Evolutionary conservation across 23 tunicate genomes (phyloP), one percentile per base, ranked within the genome.

Genomic region (Halocynthia roretzi): DNA sequence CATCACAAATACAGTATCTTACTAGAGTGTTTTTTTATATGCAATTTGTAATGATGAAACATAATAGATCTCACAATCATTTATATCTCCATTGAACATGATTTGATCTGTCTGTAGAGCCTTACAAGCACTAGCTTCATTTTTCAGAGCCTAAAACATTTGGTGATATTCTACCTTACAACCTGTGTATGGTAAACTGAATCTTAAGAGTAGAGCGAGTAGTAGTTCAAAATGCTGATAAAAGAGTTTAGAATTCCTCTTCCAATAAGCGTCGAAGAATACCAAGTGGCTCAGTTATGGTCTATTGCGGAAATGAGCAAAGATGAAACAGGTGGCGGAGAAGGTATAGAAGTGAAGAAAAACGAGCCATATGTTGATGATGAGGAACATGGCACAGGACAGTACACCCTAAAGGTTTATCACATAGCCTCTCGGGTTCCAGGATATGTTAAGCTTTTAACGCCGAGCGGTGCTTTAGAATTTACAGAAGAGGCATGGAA

Each of bases 281-380:
- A 89, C 67, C 69, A 84, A 52, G 66, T 53, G 40, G 96, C 89
- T 53, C 96, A 89, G 76, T 83, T 90, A 14, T 90, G 83, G 84
- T 76, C 90, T 8, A 80, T 81, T 71, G 97, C 97, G 44, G 91
- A 90, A 68, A 83, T 86, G 7, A 87, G 94, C 64, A 84, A 90
- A 85, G 77, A 90, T 77, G 97, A 90, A 90, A 90, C 97, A 23
- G 97, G 97, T 52, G 97, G 97, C 7, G 97, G 97, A 7, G 97
- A 90, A 62, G 97, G 97, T 6, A 77, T 90, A 44, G 97, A 90
- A 64, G 81, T 90, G 0, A n/a, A 75, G 0, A 9, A 70, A 50
- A 90, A 90, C 71, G 71, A 81, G 21, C 86, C 97, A 8, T 90
- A 80, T 70, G 83, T 80, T 18, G 54, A 83, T 49, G 80, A 85